A percentile compares a stretch with the other conserved stretches of the same genome.
Evolutionary conservation across 2,113 vertebrate species (phyloP).

Genomic region (Climacteris rufus): DNA sequence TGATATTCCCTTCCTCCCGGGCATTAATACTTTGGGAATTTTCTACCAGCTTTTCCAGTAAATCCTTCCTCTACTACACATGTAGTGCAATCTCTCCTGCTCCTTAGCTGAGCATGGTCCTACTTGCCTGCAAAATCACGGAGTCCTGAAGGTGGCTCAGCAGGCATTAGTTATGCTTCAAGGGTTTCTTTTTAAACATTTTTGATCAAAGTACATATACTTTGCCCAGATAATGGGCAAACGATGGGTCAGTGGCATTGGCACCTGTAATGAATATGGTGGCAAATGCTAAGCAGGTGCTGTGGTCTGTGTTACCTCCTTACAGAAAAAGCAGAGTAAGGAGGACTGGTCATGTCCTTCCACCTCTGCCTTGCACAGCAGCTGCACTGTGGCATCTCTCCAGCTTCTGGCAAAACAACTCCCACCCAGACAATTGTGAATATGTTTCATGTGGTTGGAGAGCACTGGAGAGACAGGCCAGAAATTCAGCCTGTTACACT

Average conservation of each 20-base stretch:
- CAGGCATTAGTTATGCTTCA: not conserved
- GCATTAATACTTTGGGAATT: not conserved
- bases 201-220: not conserved
- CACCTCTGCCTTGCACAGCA: conserved; percentile 2
- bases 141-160: not conserved
- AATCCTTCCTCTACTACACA: not conserved
- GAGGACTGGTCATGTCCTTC: not conserved
- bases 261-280: not conserved
- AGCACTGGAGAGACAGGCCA: not conserved
- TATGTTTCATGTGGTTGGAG: not conserved
- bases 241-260: not conserved
- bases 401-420: conserved; percentile 36
- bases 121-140: not conserved
- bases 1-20: not conserved
- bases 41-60: not conserved
- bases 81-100: not conserved
- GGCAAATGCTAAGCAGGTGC: not conserved
- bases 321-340: not conserved
- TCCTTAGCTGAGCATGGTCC: not conserved
- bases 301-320: not conserved
- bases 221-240: not conserved
- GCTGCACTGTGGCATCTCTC: not conserved
- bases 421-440: not conserved
- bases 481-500: not conserved
- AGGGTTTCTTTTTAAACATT: not conserved